Evolutionary conservation across 2,113 vertebrate species (phyloP).

Genomic region (Aspiorhynchus laticeps): DNA sequence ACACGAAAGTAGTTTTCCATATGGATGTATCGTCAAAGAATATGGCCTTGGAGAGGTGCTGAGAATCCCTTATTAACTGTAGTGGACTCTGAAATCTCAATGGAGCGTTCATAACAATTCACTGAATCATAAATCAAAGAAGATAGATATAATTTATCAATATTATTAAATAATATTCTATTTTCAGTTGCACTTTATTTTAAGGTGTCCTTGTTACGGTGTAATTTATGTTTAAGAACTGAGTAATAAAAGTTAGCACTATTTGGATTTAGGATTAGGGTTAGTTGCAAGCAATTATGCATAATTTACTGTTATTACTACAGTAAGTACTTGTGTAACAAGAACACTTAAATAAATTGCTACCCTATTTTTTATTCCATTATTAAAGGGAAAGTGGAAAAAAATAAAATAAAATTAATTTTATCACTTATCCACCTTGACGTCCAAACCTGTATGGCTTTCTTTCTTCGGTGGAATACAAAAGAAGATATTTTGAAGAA

Average conservation of each 20-base stretch:
- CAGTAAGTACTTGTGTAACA: background rate
- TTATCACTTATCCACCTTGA: background rate
- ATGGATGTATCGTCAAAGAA: slow-evolving; percentile 47
- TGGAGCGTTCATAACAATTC: slow-evolving; percentile 1
- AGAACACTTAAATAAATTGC: background rate
- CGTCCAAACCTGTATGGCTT: background rate
- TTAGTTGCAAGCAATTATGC: no score
- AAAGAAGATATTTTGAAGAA: slow-evolving; percentile 4
- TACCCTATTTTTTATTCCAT: background rate
- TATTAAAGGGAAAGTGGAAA: background rate
- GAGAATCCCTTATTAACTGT: slow-evolving; percentile 42
- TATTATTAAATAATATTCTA: background rate
- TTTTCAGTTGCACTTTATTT: background rate
- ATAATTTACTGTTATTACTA: no score
- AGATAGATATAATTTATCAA: background rate
- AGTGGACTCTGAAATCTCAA: slow-evolving; percentile 30
- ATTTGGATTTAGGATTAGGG: no score
- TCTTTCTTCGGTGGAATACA: background rate
- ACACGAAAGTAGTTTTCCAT: slow-evolving; percentile 49
- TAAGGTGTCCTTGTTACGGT: background rate
- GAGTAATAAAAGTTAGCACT: no score
- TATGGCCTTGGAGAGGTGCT: slow-evolving; percentile 39
- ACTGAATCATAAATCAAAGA: background rate
- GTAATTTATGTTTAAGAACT: no score
- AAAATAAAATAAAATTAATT: background rate